Evolutionary conservation across 92 coral and sea anemone species (phyloP).

Genomic region (Blastomussa wellsi): DNA sequence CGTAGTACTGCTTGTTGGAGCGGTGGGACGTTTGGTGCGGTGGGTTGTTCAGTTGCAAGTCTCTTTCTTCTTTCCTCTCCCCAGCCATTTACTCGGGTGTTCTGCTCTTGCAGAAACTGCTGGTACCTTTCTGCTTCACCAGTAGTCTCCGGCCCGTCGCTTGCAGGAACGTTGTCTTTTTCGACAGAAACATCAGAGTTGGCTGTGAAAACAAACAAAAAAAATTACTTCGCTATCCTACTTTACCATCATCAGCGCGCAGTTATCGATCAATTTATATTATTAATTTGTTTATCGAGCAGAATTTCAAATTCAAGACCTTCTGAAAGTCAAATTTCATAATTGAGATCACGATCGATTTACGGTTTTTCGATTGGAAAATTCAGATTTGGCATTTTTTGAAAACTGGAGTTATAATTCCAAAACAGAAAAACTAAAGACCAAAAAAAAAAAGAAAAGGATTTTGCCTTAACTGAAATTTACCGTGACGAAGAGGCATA

Average conservation of each 20-base stretch:
- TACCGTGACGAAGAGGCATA: neutral
- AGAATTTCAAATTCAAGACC: neutral
- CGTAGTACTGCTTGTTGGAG: neutral
- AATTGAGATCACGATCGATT: too few relatives aligned
- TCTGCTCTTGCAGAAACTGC: neutral
- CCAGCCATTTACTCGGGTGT: neutral
- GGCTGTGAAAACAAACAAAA: neutral
- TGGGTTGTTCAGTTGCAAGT: neutral
- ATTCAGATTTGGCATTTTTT: neutral
- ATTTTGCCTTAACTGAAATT: neutral
- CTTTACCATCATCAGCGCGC: neutral
- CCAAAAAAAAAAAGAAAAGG: too few relatives aligned
- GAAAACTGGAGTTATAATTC: too few relatives aligned
- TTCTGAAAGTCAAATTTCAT: too few relatives aligned
- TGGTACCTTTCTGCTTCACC: neutral
- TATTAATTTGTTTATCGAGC: neutral
- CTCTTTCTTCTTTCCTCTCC: constrained; percentile 7
- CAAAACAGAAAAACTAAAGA: too few relatives aligned
- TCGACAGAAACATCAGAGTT: neutral
- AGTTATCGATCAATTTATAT: neutral
- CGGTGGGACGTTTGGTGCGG: neutral
- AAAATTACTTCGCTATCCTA: neutral
- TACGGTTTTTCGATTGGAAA: neutral
- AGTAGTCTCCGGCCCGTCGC: neutral
- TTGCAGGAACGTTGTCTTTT: neutral